Base-by-base conservation (phyloP, 1,140 invertebrate species). In the Elymnias hypermnestra region DNA sequence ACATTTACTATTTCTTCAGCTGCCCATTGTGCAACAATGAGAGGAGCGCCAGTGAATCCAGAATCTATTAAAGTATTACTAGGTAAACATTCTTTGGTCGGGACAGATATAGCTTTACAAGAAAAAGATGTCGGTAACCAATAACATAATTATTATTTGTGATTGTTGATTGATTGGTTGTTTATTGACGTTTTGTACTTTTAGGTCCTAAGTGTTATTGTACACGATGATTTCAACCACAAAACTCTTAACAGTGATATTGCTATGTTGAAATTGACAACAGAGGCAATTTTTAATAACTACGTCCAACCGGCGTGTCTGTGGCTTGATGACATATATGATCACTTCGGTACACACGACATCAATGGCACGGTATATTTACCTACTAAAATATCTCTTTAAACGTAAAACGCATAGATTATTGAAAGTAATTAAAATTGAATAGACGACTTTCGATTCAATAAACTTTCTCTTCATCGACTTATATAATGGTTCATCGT, bases 291-390 rank as follows among this genome's bases (percentile, higher is more conserved):
- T 1, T 73, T 57, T 18, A 58, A 41, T 9, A 54, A 73, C 4
- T 73, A 72, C 22, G 56, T 81, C 0, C 76, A 77, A 50, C 73
- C 76, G 6, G 67, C 65, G 2, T 81, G 76, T 37, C 23, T 81
- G n/a, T 77, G 73, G 73, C 29, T 60, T 12, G n/a, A 36, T 0
- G 35, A 40, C 0, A 38, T 39, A 5, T 25, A 36, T 4, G 54
- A 63, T n/a, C 64, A 59, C 33, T 2, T 63, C 6, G 51, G 57
- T 0, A 23, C 36, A 14, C 29, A 39, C 0, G 17, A 45, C 3
- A 36, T 67, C 23, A 40, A 25, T 5, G 40, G 40, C 9, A 43
- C 40, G 29, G 40, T 43, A 23, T n/a, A n/a, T n/a, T n/a, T n/a
- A n/a, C n/a, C n/a, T n/a, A n/a, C n/a, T n/a, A n/a, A n/a, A n/a